Conservation (phyloP, 2,888 invertebrate genomes). For the Augochlorella aurata region DNA sequence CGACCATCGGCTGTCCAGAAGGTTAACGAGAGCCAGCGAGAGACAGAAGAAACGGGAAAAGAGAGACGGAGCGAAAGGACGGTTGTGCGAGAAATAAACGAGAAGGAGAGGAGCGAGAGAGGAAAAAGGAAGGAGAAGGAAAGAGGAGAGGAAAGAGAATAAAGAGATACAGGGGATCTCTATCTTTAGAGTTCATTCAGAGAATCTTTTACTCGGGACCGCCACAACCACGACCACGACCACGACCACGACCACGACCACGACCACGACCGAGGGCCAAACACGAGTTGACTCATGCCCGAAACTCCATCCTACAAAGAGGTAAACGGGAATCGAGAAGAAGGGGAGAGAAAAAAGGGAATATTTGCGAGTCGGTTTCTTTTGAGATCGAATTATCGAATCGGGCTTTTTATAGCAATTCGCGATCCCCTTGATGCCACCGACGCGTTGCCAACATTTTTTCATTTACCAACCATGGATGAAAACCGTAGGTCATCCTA, state of each 20-base stretch:
- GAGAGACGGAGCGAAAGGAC: constrained; percentile 9
- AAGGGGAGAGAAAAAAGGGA: neutral
- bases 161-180: constrained; percentile 50
- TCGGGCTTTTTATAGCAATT: no score
- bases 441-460: no score
- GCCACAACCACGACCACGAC: constrained; percentile 8
- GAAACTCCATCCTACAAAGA: constrained; percentile 29
- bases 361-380: constrained; percentile 11
- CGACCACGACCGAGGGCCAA: constrained; percentile 51
- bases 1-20: constrained; percentile 20
- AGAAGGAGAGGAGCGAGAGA: constrained; percentile 9
- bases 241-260: neutral
- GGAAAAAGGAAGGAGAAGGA: constrained; percentile 13
- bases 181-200: constrained; percentile 78
- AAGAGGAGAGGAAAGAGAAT: constrained; percentile 19
- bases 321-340: neutral
- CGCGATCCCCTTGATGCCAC: no score
- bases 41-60: neutral
- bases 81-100: neutral
- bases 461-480: no score
- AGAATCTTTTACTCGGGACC: constrained; percentile 69
- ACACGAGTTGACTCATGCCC: constrained; percentile 68
- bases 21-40: constrained; percentile 32
- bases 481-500: no score
- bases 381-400: neutral